Evolutionary conservation across 2,113 vertebrate genomes (phyloP), one percentile per base, ranked within the genome.

Genomic region (Fregetta grallaria): DNA sequence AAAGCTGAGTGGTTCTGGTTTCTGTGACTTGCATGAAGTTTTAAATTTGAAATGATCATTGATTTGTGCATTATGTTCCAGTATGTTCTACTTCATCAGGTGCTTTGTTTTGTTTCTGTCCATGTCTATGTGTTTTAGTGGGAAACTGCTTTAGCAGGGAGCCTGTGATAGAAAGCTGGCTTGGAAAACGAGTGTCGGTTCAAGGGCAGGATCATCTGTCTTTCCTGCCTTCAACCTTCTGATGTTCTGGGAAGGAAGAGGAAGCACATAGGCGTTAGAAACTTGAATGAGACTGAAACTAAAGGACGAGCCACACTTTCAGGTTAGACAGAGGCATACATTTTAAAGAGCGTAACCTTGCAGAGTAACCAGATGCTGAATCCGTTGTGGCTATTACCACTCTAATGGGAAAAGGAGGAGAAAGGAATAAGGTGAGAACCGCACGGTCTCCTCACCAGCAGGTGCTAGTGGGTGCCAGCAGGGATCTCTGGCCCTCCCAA

Each of bases 11-110:
- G 62, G 44, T 89, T 91, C 76, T 74, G 80, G 30, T 94, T 96
- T 94, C 62, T 92, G 89, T 88, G 86, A 87, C 88, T 87, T 76
- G 61, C 70, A 61, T 75, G 80, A 93, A 87, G 66, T 79, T 92
- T 91, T 91, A 89, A 74, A 92, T 96, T 82, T 85, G 75, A 95
- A 94, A 90, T 58, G 49, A 88, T 84, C 65, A 68, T 89, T 93
- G 92, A 91, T 94, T 94, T 95, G 61, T 92, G 79, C 79, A 45
- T 90, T 93, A 55, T 78, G 76, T 95, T 95, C 52, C 79, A 77
- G 72, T 81, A 53, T 30, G 36, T 91, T 91, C 45, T 91, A 42
- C 53, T 70, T 45, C 66, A 76, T 79, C 77, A 91, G 77, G n/a
- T 2, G 8, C 53, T 89, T 76, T 91, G 89, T 59, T 95, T 95